A percentile compares a stretch with the other conserved stretches of the same genome.
These are phyloP conservation scores for Drosophila obscura DNA, from an alignment of 1,140 invertebrate species.

Conservation along the genomic window DNA sequence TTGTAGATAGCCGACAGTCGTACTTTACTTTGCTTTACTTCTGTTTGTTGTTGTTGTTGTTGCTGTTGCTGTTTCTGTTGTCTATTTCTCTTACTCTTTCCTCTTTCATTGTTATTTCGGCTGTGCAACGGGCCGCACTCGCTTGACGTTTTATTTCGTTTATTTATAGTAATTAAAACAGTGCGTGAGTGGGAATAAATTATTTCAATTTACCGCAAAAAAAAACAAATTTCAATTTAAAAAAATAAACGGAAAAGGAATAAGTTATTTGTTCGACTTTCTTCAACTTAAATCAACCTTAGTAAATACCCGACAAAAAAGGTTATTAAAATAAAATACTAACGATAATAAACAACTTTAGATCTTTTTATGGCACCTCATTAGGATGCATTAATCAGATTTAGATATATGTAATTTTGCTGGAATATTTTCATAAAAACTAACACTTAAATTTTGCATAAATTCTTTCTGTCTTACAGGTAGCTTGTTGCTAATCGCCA, in stretches of 20 bases:
- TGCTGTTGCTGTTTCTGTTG: slow-evolving; percentile 11
- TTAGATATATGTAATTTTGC: too few relatives aligned
- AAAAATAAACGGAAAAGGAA: background rate
- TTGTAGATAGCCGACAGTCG: slow-evolving; percentile 37
- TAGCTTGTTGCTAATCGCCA: slow-evolving; percentile 71
- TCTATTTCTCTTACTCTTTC: slow-evolving; percentile 11
- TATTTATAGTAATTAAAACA: slow-evolving; percentile 51
- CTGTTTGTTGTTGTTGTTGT: background rate
- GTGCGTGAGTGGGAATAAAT: slow-evolving; percentile 44
- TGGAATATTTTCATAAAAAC: background rate
- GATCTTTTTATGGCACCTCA: too few relatives aligned
- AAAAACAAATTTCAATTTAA: slow-evolving; percentile 5
- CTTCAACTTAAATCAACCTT: background rate
- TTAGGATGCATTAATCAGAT: too few relatives aligned
- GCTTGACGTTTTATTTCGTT: slow-evolving; percentile 15
- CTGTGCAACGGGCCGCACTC: slow-evolving; percentile 28
- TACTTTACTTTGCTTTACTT: slow-evolving; percentile 29
- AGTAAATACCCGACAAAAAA: too few relatives aligned
- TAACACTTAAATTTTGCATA: background rate
- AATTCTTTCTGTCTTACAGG: slow-evolving; percentile 46
- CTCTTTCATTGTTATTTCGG: slow-evolving; percentile 43
- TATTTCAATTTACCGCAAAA: slow-evolving; percentile 29
- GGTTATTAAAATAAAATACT: background rate
- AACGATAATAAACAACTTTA: too few relatives aligned
- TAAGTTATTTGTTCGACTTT: background rate